Base-by-base conservation (phyloP, 2,113 vertebrate species). In the Onychorhynchus coronatus region DNA sequence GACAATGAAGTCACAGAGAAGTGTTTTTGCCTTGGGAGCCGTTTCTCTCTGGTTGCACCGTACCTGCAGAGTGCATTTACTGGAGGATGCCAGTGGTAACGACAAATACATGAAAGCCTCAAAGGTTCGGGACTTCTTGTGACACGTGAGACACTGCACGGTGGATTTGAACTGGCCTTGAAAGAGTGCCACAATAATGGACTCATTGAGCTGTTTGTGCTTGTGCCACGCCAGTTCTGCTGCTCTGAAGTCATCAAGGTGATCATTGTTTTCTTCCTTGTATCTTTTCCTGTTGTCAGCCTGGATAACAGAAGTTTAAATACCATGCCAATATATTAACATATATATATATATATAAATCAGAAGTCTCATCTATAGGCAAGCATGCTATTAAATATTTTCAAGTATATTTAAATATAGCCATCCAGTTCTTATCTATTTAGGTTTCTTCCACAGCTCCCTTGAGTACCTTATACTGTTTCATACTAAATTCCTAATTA, bases 141-240 rank as follows among this genome's bases (percentile, higher is more conserved):
- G 98, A 92, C 99, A 99, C 2, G 99, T 99, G 83, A 99, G 98
- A 97, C 99, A 99, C 98, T 99, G 99, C 76, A 99, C 99, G 0
- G 99, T 99, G 73, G 99, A 99, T 77, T 99, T 99, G 97, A 99
- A 99, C 96, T 99, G 99, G 15, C 99, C 99, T 98, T 99, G 99
- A 78, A 99, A 99, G 71, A 99, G 98, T 0, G 99, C 98, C 33
- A 99, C 99, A 8, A 99, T 99, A 41, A 99, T 99, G 37, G 99
- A 99, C 70, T 99, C 99, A 1, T 99, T 99, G 92, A 99, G 98
- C 92, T 98, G 98, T 50, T 99, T 99, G 98, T 99, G 99, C 71
- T 99, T 99, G 97, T 97, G 98, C 99, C 99, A 99, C 27, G 99
- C 99, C n/a, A 98, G 81, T 18, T 99, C 98, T 20, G 99, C 99